Conservation (phyloP, 2,113 vertebrate species). For the Otis tarda region DNA sequence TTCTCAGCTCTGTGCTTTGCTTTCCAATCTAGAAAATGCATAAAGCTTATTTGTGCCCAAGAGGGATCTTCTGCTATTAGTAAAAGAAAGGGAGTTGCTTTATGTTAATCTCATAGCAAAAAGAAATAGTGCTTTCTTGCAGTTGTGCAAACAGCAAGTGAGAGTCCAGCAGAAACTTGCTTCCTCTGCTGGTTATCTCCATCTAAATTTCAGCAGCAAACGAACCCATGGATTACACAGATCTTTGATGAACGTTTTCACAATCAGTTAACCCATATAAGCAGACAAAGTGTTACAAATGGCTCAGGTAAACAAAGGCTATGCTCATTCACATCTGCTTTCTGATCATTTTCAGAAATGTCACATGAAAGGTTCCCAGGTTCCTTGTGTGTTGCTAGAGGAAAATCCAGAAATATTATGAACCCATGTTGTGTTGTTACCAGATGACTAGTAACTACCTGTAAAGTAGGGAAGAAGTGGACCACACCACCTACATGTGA, state of each 20-base stretch:
- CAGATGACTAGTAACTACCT: neutral
- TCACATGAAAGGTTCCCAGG: neutral
- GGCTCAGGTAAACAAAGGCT: neutral
- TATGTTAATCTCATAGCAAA: neutral
- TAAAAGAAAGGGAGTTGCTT: neutral
- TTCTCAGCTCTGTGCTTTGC: neutral
- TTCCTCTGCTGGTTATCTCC: neutral
- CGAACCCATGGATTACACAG: neutral
- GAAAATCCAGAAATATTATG: neutral
- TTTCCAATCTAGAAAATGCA: neutral
- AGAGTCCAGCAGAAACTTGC: neutral
- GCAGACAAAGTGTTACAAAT: neutral
- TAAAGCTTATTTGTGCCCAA: neutral
- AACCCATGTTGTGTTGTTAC: neutral
- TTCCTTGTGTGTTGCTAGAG: no score
- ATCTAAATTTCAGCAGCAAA: neutral
- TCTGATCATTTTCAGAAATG: neutral
- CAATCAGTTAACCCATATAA: neutral
- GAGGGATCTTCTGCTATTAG: neutral
- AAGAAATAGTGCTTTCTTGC: neutral
- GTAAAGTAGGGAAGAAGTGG: neutral
- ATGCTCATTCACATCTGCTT: neutral
- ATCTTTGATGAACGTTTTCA: neutral
- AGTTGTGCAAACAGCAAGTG: neutral
- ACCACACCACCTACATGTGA: neutral